Evolutionary conservation across 2,113 vertebrate genomes (phyloP), one percentile per base, ranked within the genome.

Genomic region (Heterotilapia buettikoferi): DNA sequence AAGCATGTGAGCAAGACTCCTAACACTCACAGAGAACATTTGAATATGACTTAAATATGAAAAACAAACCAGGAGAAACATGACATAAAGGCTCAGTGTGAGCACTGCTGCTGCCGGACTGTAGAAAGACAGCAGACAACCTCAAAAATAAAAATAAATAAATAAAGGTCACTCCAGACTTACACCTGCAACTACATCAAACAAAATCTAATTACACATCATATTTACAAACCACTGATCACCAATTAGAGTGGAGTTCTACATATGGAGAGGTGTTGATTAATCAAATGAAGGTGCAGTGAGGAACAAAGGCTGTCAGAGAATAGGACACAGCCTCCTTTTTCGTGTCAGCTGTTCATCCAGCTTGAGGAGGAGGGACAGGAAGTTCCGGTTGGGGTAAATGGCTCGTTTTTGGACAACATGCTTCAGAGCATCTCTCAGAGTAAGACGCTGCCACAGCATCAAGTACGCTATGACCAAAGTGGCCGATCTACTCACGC

Each of bases 341-440:
- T 85, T 97, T 68, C 94, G 85, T 40, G 91, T 92, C 31, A 97
- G 93, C 50, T 97, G 93, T 68, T 90, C 94, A 47, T 96, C 97
- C 84, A 98, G 93, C 71, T 95, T 95, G 68, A 97, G 94, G 29
- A 98, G 97, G 68, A 98, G 97, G 47, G 95, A 96, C 84, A 99
- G 96, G 92, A 99, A 99, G 87, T 98, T 97, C 36, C 96, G 94
- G 88, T 98, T 97, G 29, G 97, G 97, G 87, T 96, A 97, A 94
- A 98, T 95, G 86, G 95, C 95, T 87, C 95, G 82, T 43, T 83
- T 94, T 86, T 96, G 93, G 84, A 89, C 89, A 53, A 97, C 84
- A 0, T 86, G 93, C 83, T 94, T 94, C 61, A 97, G 87, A 4
- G 97, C 97, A 40, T 95, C 95, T 52, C 71, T 93, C 82, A 97